Base-by-base conservation (phyloP, 2,888 invertebrate genomes). In the Pogonocherus hispidulus region DNA sequence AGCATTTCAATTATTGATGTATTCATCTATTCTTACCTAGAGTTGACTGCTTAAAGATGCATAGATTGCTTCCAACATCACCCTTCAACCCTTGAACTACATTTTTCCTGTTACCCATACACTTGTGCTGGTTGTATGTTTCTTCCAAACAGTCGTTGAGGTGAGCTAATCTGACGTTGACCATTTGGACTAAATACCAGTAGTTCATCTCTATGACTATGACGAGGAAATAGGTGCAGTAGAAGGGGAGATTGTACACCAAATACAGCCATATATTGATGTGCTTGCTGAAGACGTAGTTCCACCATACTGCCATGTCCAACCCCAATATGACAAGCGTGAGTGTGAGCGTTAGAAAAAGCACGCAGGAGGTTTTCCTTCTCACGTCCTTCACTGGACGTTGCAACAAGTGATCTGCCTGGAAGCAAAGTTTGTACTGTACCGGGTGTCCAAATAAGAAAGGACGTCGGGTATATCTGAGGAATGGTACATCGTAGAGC, bases 121-220 rank as follows among this genome's bases (percentile, higher is more conserved):
- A 18, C 32, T 52, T 27, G 22, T 32, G 18, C 27, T 52, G 32
- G n/a, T 16, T 11, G 51, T 62, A 62, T 6, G 1, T 22, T 1
- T 37, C 23, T 2, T 14, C 4, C 20, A 62, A 14, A 8, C 9
- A 5, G 1, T 46, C 11, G 41, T 57, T 65, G 19, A 65, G 8
- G 11, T 18, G 20, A 9, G 8, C 16, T 16, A 65, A 57, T n/a
- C 65, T 47, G 8, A 51, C 41, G 14, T 65, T 56, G 9, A 65
- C 16, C 32, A 47, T 57, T 2, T 47, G 16, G 5, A 65, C 65
- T 41, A 65, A 11, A 14, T 32, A 55, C 54, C 51, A 57, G 11
- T 35, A 65, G 0, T 65, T 47, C 35, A 65, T 6, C 20, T 65
- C 56, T 16, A 65, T 55, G 4, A 65, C 47, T 37, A 65, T 56